These are phyloP conservation scores for Magallana nippona DNA, from an alignment of 2,888 invertebrate genomes.

Conservation along the genomic window DNA sequence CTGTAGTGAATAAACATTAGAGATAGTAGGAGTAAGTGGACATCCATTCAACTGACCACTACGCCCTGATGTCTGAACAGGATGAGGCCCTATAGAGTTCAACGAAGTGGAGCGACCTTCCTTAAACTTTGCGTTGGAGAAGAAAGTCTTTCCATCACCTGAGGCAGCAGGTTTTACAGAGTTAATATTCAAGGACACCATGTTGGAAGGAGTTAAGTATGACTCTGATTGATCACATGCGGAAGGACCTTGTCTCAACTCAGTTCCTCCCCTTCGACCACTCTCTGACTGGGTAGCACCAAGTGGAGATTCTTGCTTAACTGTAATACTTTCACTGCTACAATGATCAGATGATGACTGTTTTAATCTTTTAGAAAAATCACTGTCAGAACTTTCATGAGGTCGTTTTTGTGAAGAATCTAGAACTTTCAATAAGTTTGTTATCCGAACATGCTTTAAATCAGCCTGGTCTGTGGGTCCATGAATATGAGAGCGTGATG, in stretches of 20 bases:
- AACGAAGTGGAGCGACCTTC: too few species aligned
- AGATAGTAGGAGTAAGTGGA: too few species aligned
- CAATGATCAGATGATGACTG: neutral
- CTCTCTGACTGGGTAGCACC: neutral
- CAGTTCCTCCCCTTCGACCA: neutral
- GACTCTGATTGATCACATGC: too few species aligned
- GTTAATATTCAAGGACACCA: too few species aligned
- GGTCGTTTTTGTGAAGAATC: constrained; percentile 34
- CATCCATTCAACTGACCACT: too few species aligned
- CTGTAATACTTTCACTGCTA: neutral
- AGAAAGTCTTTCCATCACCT: too few species aligned
- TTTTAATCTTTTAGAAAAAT: constrained; percentile 12
- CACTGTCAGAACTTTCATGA: constrained; percentile 19
- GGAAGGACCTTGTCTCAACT: neutral
- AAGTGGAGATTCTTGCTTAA: neutral
- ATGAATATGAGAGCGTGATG: constrained; percentile 26
- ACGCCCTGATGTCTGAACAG: too few species aligned
- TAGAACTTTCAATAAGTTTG: constrained; percentile 41
- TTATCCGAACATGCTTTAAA: constrained; percentile 49
- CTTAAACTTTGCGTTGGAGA: too few species aligned
- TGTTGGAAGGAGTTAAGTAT: too few species aligned
- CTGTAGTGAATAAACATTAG: too few species aligned
- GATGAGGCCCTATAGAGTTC: too few species aligned
- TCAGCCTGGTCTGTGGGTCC: constrained; percentile 49
- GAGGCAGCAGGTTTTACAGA: too few species aligned